These are phyloP conservation scores for Euthynnus affinis DNA, from an alignment of 2,797 vertebrate species.

Conservation along the genomic window DNA sequence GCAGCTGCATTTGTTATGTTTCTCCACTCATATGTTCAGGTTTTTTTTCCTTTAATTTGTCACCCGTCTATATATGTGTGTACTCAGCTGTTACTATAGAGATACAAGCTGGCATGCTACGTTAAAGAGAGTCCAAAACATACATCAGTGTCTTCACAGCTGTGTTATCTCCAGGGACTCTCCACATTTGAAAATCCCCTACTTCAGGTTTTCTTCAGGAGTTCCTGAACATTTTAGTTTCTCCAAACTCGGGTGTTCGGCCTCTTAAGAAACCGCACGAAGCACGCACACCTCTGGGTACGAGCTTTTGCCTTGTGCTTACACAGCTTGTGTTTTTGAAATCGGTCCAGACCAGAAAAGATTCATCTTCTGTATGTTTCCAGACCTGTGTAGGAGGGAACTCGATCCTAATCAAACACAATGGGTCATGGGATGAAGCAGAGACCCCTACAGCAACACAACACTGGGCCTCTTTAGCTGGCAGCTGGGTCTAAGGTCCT, in stretches of 20 bases:
- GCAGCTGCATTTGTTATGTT: too few species aligned
- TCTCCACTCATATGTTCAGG: too few species aligned
- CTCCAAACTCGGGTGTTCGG: slow-evolving; percentile 6
- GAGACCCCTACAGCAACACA: slow-evolving; percentile 51
- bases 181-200: background rate
- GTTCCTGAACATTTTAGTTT: slow-evolving; percentile 4
- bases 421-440: slow-evolving; percentile 48
- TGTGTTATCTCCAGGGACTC: slow-evolving; percentile 40
- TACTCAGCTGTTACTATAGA: slow-evolving; percentile 52
- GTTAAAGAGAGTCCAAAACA: slow-evolving; percentile 9
- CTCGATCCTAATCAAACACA: slow-evolving; percentile 69
- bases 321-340: slow-evolving; percentile 2
- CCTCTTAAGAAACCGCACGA: background rate
- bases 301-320: slow-evolving; percentile 1
- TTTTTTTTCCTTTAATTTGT: too few species aligned
- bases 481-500: slow-evolving; percentile 27
- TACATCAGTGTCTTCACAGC: slow-evolving; percentile 54
- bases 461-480: slow-evolving; percentile 30
- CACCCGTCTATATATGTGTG: slow-evolving; percentile 8
- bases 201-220: slow-evolving; percentile 9
- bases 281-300: background rate
- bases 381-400: slow-evolving; percentile 49
- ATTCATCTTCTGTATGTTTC: slow-evolving; percentile 39
- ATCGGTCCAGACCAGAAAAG: slow-evolving; percentile 31
- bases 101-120: slow-evolving; percentile 27